These are phyloP conservation scores for Neolamprologus fasciatus DNA, from an alignment of 2,113 vertebrate species.

Conservation along the genomic window DNA sequence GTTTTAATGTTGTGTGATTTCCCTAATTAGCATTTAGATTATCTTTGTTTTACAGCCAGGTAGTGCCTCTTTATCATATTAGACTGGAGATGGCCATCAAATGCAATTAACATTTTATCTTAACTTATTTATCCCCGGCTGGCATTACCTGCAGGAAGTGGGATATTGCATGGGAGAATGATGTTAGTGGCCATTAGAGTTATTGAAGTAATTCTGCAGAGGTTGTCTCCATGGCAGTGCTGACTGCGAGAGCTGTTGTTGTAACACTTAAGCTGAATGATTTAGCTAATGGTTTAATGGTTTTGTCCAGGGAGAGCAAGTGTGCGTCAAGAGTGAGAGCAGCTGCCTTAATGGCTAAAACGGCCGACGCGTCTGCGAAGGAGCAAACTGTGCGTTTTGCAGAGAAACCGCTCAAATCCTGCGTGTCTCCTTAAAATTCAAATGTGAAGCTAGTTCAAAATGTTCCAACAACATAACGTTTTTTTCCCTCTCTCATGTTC, in stretches of 20 bases:
- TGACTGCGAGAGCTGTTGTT: conserved; percentile 35
- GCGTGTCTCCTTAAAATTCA: neutral
- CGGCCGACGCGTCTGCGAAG: conserved; percentile 3
- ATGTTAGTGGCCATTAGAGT: conserved; percentile 74
- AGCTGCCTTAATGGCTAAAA: conserved; percentile 40
- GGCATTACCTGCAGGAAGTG: conserved; percentile 70
- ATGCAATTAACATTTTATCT: conserved; percentile 78
- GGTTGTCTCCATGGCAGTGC: conserved; percentile 60
- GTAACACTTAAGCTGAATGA: conserved; percentile 55
- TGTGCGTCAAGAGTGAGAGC: conserved; percentile 22
- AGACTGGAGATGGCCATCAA: conserved; percentile 73
- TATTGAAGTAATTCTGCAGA: conserved; percentile 71
- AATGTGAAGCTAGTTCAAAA: neutral
- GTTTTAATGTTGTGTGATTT: conserved; percentile 68
- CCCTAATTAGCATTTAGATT: conserved; percentile 76
- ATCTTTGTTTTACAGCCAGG: conserved; percentile 70
- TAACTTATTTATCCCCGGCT: conserved; percentile 71
- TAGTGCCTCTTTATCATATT: conserved; percentile 72
- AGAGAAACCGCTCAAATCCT: conserved; percentile 9
- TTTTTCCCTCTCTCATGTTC: neutral
- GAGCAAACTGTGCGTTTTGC: conserved; percentile 2
- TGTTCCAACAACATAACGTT: neutral
- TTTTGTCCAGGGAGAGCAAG: conserved; percentile 43
- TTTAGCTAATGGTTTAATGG: conserved; percentile 59
- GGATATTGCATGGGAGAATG: conserved; percentile 71